Evolutionary conservation across 2,113 vertebrate genomes (phyloP).

Genomic region (Atractosteus spatula): DNA sequence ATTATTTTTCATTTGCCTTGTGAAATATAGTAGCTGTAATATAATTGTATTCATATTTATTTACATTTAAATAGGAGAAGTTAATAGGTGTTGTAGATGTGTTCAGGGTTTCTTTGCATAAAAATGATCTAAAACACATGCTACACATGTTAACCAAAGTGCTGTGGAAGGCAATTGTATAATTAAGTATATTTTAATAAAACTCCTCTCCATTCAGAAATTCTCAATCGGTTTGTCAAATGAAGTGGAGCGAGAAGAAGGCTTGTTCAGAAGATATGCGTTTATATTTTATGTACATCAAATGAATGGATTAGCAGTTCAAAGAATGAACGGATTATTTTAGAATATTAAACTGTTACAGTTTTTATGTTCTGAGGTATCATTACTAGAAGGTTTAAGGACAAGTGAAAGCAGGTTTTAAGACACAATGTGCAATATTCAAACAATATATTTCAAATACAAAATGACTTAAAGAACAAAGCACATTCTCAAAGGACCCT

Average conservation of each 20-base stretch:
- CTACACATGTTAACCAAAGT: slow-evolving; percentile 62
- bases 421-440: no score
- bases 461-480: no score
- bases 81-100: slow-evolving; percentile 48
- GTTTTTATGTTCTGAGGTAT: no score
- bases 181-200: slow-evolving; percentile 56
- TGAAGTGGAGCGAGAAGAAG: slow-evolving; percentile 34
- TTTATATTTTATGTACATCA: neutral
- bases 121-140: slow-evolving; percentile 56
- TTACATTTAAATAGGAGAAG: slow-evolving; percentile 55
- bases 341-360: neutral
- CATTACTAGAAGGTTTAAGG: no score
- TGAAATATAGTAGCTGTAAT: slow-evolving; percentile 49
- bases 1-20: slow-evolving; percentile 36
- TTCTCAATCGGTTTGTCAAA: slow-evolving; percentile 49
- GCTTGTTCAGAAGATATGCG: slow-evolving; percentile 25
- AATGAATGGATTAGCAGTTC: slow-evolving; percentile 15
- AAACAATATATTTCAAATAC: no score
- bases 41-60: slow-evolving; percentile 36
- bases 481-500: no score
- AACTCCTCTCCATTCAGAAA: slow-evolving; percentile 51
- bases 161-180: slow-evolving; percentile 46
- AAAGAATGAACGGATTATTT: slow-evolving; percentile 19
- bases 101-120: slow-evolving; percentile 46
- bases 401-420: no score